Percentiles rank a stretch among this genome's conserved stretches.
Evolutionary conservation across 2,797 vertebrate genomes (phyloP).

Genomic region (Parauchenoglanis punctatus): DNA sequence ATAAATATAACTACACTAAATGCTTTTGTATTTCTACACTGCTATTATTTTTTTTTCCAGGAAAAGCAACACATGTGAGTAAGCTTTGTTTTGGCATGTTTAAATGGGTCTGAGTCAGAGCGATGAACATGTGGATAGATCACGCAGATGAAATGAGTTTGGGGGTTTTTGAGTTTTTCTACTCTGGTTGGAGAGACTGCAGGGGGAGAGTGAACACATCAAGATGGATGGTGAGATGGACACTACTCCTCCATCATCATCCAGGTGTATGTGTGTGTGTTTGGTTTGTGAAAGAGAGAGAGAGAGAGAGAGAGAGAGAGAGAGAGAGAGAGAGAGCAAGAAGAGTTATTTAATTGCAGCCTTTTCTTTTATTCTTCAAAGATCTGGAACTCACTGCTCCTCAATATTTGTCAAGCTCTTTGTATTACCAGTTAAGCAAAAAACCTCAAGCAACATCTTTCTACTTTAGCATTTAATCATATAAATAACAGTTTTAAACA

Average conservation of each 20-base stretch:
- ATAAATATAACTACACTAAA: slow-evolving; percentile 2
- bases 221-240: slow-evolving; percentile 75
- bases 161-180: slow-evolving; percentile 55
- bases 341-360: slow-evolving; percentile 12
- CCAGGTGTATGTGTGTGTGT: slow-evolving; percentile 66
- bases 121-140: slow-evolving; percentile 65
- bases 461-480: not conserved
- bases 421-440: not conserved
- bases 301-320: slow-evolving; percentile 26
- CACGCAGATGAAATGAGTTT: slow-evolving; percentile 67
- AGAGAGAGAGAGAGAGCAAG: not conserved
- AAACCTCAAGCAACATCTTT: not conserved
- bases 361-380: slow-evolving; percentile 18
- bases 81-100: slow-evolving; percentile 47
- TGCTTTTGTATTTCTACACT: not conserved
- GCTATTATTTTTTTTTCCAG: not conserved
- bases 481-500: not conserved
- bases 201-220: slow-evolving; percentile 63
- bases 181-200: slow-evolving; percentile 48
- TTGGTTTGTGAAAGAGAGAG: slow-evolving; percentile 41
- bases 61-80: not conserved
- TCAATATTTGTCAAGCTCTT: not conserved
- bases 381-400: not conserved
- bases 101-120: slow-evolving; percentile 59
- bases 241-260: slow-evolving; percentile 77